Evolutionary conservation across 2,888 invertebrate species (phyloP).

Genomic region (Abrostola triplasia): DNA sequence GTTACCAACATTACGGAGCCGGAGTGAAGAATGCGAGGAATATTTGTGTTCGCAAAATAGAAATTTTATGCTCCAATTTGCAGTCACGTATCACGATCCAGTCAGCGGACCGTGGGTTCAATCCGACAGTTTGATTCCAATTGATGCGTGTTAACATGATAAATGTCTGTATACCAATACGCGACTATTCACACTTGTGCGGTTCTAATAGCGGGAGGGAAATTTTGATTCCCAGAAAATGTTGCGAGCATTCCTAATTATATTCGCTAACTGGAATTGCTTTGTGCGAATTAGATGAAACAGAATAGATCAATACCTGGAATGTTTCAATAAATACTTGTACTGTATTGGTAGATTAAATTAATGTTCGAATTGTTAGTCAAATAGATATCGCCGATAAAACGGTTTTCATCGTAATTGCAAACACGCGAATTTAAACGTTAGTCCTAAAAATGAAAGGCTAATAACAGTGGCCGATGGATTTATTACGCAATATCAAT

Average conservation of each 20-base stretch:
- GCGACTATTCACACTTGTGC: conserved; percentile 39
- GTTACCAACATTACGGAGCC: background rate
- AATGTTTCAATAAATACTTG: no score
- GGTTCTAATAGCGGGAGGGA: background rate
- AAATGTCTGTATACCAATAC: conserved; percentile 51
- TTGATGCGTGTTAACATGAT: conserved; percentile 61
- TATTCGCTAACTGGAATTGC: no score
- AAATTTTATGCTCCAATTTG: conserved; percentile 39
- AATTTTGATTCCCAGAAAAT: background rate
- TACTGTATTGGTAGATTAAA: no score
- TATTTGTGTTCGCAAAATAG: conserved; percentile 11
- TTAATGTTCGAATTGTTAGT: no score
- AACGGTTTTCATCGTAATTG: no score
- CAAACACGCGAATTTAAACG: no score
- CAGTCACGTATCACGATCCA: conserved; percentile 36
- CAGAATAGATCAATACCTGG: no score
- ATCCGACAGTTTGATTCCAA: conserved; percentile 59
- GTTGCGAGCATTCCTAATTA: background rate
- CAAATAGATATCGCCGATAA: no score
- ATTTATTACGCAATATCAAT: background rate
- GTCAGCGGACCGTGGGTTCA: conserved; percentile 28
- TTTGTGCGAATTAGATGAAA: no score
- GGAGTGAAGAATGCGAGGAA: background rate
- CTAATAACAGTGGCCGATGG: background rate
- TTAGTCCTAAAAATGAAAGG: background rate